These are phyloP conservation scores for Rutilus rutilus DNA, from an alignment of 2,113 vertebrate species.

Conservation along the genomic window DNA sequence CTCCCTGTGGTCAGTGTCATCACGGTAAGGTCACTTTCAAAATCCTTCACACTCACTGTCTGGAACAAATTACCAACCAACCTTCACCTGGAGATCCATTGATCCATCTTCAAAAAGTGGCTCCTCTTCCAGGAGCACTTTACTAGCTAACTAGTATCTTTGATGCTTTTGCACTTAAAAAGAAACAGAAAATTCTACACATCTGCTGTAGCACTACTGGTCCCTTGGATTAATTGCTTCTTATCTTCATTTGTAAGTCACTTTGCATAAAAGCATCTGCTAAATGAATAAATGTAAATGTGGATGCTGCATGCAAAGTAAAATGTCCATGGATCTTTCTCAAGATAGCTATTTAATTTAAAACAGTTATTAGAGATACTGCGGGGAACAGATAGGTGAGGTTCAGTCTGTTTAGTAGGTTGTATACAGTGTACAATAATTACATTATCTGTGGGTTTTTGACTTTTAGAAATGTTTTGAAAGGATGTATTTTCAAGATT, in stretches of 20 bases:
- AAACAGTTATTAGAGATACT: background rate
- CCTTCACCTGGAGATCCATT: slow-evolving; percentile 30
- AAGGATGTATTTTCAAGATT: background rate
- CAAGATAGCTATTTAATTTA: background rate
- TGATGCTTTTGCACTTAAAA: background rate
- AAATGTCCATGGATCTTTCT: background rate
- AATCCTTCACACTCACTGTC: slow-evolving; percentile 24
- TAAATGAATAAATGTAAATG: background rate
- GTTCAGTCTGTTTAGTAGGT: background rate
- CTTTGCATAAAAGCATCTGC: background rate
- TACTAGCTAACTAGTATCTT: background rate
- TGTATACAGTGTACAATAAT: too few species aligned
- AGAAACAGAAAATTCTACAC: background rate
- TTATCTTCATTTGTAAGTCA: background rate
- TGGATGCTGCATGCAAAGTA: background rate
- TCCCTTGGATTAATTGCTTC: background rate
- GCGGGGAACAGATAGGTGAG: background rate
- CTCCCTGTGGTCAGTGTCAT: slow-evolving; percentile 18
- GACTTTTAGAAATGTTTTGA: background rate
- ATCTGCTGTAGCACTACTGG: background rate
- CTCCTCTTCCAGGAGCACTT: background rate
- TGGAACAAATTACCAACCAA: slow-evolving; percentile 37
- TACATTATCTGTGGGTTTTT: too few species aligned
- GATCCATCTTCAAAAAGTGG: background rate
- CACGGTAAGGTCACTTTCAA: slow-evolving; percentile 19